Percentiles rank a stretch among this genome's conserved stretches.
phyloP scores from a whole-genome alignment of 1,140 invertebrate genomes.

The Drosophila varians region DNA sequence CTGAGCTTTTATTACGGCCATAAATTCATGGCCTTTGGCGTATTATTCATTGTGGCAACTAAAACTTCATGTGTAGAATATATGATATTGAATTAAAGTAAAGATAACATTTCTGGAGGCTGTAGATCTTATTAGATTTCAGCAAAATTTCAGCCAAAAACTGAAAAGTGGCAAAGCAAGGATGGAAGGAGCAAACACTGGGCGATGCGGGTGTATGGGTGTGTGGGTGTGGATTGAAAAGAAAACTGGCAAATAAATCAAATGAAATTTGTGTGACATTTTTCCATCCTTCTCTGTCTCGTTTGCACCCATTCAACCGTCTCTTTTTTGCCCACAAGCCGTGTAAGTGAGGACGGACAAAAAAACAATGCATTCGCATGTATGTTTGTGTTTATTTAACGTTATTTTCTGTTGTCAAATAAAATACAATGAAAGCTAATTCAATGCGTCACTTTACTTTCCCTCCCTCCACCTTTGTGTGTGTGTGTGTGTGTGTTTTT shows the following conservation, averaged over 20 bases:
- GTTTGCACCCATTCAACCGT: too few relatives aligned
- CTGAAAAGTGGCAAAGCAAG: slow-evolving; percentile 25
- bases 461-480: neutral
- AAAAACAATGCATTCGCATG: slow-evolving; percentile 31
- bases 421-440: slow-evolving; percentile 59
- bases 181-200: neutral
- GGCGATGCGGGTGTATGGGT: too few relatives aligned
- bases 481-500: neutral
- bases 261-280: slow-evolving; percentile 75
- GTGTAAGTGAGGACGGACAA: slow-evolving; percentile 38
- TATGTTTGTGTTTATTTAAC: slow-evolving; percentile 66
- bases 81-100: neutral
- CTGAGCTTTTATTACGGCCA: neutral
- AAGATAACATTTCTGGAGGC: neutral
- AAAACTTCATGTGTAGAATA: neutral
- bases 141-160: neutral
- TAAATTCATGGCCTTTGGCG: neutral
- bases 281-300: slow-evolving; percentile 12
- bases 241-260: slow-evolving; percentile 80
- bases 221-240: slow-evolving; percentile 37
- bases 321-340: slow-evolving; percentile 17
- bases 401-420: slow-evolving; percentile 72
- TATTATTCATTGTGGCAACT: neutral
- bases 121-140: neutral
- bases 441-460: slow-evolving; percentile 54